Evolutionary conservation across 1,140 invertebrate genomes (phyloP), one percentile per base, ranked within the genome.

Genomic region (Colletes gigas): DNA sequence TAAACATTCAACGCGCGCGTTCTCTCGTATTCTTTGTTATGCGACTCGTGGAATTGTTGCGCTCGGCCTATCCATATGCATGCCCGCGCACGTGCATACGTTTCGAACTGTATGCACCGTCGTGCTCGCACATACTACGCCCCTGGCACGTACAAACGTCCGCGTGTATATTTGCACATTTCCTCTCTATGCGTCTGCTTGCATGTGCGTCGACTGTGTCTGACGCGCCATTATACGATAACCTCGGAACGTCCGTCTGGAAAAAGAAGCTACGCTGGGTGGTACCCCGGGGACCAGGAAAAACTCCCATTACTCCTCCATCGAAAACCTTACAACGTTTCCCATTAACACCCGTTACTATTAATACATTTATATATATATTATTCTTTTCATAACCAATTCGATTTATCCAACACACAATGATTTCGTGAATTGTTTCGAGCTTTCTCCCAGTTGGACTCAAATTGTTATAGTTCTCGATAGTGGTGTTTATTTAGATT

Each of bases 141-240:
- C 62, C 12, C 19, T 39, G 50, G 44, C 50, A 21, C 10, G 0
- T 21, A 15, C 54, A 1, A 44, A 4, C 1, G 50, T n/a, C 21
- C 66, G 62, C 17, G 19, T 54, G 55, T 41, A 47, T 55, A 21
- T 74, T 47, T 19, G 19, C 47, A 70, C 55, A 65, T 55, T 30
- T 72, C 15, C 19, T 9, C 19, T 9, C 57, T 4, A 8, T 15
- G 54, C 30, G 44, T 55, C 17, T 21, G 17, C n/a, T 14, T 68
- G 54, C 77, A 55, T 59, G 19, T 57, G 30, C 39, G 47, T 30
- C n/a, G n/a, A 17, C 41, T 57, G 44, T 59, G 72, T 77, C 78
- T 74, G 82, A 71, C 78, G 82, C 83, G 78, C 78, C 84, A 76
- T 81, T 81, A 82, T 78, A 74, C 80, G 85, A 81, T 87, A 87